Evolutionary conservation across 1,140 invertebrate species (phyloP).

Genomic region (Capitella teleta): DNA sequence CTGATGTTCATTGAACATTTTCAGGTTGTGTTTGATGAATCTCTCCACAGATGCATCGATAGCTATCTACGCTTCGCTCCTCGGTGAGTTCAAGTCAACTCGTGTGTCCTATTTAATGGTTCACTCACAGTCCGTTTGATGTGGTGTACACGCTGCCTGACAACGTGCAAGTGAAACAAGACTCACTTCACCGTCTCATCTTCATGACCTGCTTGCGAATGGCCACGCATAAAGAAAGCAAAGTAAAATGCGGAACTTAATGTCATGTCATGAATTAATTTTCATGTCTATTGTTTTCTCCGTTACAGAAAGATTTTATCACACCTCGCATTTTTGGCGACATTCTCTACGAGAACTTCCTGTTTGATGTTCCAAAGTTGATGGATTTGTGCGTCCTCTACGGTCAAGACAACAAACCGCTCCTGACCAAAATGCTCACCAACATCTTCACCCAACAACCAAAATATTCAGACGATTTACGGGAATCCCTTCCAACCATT

Average conservation of each 20-base stretch:
- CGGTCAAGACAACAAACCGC: constrained; percentile 52
- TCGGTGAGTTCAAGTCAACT: constrained; percentile 47
- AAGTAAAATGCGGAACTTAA: constrained; percentile 34
- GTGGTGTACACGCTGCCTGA: constrained; percentile 41
- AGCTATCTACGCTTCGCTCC: constrained; percentile 62
- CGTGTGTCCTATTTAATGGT: neutral
- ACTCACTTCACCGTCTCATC: constrained; percentile 51
- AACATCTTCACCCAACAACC: constrained; percentile 59
- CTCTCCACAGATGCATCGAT: constrained; percentile 54
- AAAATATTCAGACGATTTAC: constrained; percentile 57
- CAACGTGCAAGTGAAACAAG: constrained; percentile 40
- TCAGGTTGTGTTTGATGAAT: constrained; percentile 50
- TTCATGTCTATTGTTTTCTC: constrained; percentile 13
- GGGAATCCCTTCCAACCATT: constrained; percentile 43
- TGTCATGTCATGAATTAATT: neutral
- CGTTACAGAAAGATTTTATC: constrained; percentile 52
- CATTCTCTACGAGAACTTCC: constrained; percentile 65
- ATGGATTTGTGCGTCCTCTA: constrained; percentile 65
- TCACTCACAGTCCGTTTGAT: constrained; percentile 18
- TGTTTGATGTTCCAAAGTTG: constrained; percentile 69
- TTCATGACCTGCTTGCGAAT: constrained; percentile 60
- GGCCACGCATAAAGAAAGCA: constrained; percentile 61
- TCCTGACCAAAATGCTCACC: constrained; percentile 53
- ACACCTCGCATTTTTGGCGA: constrained; percentile 52
- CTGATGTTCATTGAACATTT: no score